Evolutionary conservation across 2,888 invertebrate genomes (phyloP).

Genomic region (Marasmarcha lunaedactyla): DNA sequence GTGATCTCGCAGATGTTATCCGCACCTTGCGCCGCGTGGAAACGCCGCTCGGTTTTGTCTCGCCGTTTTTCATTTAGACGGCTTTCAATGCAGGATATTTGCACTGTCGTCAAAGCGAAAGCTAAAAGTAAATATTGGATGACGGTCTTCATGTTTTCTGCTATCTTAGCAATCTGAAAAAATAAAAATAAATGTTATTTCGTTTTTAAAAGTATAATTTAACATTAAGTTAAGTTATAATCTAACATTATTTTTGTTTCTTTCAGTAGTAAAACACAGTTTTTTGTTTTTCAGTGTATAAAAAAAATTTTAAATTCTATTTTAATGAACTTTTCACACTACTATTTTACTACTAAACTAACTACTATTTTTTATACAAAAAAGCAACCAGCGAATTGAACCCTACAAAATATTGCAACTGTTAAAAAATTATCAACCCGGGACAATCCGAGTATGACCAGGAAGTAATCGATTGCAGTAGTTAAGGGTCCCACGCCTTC

Average conservation of each 20-base stretch:
- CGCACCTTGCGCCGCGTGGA: slow-evolving; percentile 44
- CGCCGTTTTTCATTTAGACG: slow-evolving; percentile 66
- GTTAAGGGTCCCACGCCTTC: too few relatives aligned
- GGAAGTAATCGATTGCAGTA: too few relatives aligned
- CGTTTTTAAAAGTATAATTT: not conserved
- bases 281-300: too few relatives aligned
- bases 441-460: too few relatives aligned
- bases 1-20: slow-evolving; percentile 72
- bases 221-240: not conserved
- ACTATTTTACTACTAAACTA: too few relatives aligned
- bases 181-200: slow-evolving; percentile 24
- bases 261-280: slow-evolving; percentile 7
- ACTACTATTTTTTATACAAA: too few relatives aligned
- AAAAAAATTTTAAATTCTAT: too few relatives aligned
- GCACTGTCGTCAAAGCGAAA: slow-evolving; percentile 61
- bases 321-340: too few relatives aligned
- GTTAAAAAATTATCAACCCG: too few relatives aligned
- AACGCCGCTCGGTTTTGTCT: slow-evolving; percentile 58
- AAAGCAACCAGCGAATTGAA: too few relatives aligned
- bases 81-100: slow-evolving; percentile 65
- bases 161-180: slow-evolving; percentile 44
- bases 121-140: slow-evolving; percentile 64
- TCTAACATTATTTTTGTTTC: not conserved
- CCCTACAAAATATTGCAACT: too few relatives aligned
- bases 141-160: slow-evolving; percentile 50